Conservation (phyloP, 1,140 invertebrate species). For the Ooceraea biroi region DNA sequence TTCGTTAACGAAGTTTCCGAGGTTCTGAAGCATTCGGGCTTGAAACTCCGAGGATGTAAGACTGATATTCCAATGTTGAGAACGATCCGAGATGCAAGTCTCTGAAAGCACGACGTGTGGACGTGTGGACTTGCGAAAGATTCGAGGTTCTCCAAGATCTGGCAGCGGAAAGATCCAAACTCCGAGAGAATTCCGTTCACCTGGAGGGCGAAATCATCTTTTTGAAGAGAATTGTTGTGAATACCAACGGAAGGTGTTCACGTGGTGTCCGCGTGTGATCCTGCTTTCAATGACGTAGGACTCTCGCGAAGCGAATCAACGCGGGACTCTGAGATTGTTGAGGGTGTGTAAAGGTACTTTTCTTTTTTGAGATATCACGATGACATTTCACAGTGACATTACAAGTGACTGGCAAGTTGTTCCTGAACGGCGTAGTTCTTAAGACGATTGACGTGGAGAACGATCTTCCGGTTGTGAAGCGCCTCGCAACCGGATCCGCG, state of each 20-base stretch:
- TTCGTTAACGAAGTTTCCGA: background rate
- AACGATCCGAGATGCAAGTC: background rate
- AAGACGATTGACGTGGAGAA: constrained; percentile 26
- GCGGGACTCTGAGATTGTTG: constrained; percentile 9
- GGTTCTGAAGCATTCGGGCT: constrained; percentile 6
- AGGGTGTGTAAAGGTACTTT: constrained; percentile 30
- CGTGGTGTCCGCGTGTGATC: constrained; percentile 52
- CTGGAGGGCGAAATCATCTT: constrained; percentile 39
- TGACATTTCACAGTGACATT: constrained; percentile 38
- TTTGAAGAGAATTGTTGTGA: background rate
- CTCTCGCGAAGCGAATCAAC: constrained; percentile 5
- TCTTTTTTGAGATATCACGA: constrained; percentile 24
- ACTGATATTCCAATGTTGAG: constrained; percentile 33
- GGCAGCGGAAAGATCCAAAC: background rate
- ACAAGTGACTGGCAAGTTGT: constrained; percentile 61
- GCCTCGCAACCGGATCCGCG: constrained; percentile 15
- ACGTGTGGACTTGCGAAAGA: no score
- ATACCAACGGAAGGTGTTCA: constrained; percentile 3
- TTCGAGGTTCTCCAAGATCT: background rate
- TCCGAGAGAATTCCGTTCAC: constrained; percentile 16
- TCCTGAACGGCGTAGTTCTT: constrained; percentile 54
- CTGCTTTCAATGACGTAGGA: constrained; percentile 14
- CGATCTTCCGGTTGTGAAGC: constrained; percentile 27
- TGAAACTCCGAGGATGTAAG: constrained; percentile 44
- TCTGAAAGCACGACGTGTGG: background rate